A percentile compares a stretch with the other conserved stretches of the same genome.
These are phyloP conservation scores for Acrocephalus arundinaceus DNA, from an alignment of 2,113 vertebrate genomes.

Conservation along the genomic window DNA sequence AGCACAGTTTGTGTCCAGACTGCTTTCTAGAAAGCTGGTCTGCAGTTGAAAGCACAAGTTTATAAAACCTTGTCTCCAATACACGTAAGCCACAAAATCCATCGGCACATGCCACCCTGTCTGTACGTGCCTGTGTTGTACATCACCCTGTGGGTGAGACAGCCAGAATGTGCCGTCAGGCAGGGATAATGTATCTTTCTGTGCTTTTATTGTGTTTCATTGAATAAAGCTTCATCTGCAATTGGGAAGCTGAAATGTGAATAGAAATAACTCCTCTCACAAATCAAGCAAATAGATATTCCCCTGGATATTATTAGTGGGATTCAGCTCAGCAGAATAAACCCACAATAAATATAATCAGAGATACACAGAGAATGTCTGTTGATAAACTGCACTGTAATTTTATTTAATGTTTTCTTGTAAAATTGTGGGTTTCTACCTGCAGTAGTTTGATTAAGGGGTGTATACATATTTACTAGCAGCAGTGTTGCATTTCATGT, in stretches of 20 bases:
- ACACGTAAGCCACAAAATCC: conserved; percentile 9
- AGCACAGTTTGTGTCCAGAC: not conserved
- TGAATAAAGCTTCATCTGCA: conserved; percentile 12
- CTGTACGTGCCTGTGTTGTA: not conserved
- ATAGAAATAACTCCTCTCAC: conserved; percentile 49
- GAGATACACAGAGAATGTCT: conserved; percentile 32
- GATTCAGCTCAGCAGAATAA: conserved; percentile 51
- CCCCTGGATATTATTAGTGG: conserved; percentile 53
- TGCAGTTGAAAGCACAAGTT: not conserved
- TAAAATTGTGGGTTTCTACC: conserved; percentile 58
- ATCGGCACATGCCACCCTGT: not conserved
- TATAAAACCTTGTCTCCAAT: conserved; percentile 1
- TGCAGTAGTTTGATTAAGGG: conserved; percentile 32
- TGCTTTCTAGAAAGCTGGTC: not conserved
- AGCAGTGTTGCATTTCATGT: conserved; percentile 18
- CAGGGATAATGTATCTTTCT: not conserved
- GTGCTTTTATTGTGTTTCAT: conserved; percentile 25
- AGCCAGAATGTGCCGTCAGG: not conserved
- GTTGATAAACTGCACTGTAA: conserved; percentile 61
- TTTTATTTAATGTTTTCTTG: conserved; percentile 64
- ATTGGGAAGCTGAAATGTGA: conserved; percentile 43
- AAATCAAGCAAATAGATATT: conserved; percentile 67
- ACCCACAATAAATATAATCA: conserved; percentile 55
- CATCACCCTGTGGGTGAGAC: not conserved
- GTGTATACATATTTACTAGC: not conserved